Percentiles rank a stretch among this genome's conserved stretches.
These are phyloP conservation scores for Spermophilus dauricus DNA, from an alignment of 2,113 vertebrate genomes.

Conservation along the genomic window DNA sequence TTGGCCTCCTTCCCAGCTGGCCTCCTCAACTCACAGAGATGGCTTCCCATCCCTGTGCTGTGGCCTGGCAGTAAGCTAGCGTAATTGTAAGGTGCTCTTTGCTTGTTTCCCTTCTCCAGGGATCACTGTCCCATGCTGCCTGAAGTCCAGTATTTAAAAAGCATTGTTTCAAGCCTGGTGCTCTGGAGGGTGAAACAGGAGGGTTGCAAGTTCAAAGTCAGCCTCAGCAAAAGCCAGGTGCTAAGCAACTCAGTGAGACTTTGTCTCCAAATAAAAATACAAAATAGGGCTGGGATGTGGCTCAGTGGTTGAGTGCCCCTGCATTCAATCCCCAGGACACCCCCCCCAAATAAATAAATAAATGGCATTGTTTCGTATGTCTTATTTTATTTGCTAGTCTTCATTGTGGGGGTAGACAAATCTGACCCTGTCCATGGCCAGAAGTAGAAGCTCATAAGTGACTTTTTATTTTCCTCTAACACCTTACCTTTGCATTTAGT, in stretches of 20 bases:
- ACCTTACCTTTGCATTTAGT: not conserved
- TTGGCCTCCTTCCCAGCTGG: not conserved
- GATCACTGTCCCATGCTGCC: not conserved
- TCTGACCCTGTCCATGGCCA: not conserved
- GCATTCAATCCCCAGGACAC: too few relatives aligned
- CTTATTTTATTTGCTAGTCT: not conserved
- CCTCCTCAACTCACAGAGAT: not conserved
- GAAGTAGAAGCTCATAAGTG: not conserved
- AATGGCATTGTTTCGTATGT: not conserved
- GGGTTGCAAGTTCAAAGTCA: too few relatives aligned
- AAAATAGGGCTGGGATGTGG: too few relatives aligned
- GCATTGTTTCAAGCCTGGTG: too few relatives aligned
- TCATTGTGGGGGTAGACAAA: not conserved
- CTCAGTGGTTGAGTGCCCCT: too few relatives aligned
- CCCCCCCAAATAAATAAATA: too few relatives aligned
- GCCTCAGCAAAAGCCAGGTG: too few relatives aligned
- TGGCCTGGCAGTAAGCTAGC: not conserved
- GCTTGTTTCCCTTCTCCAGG: not conserved
- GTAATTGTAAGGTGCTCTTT: not conserved
- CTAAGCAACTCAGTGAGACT: too few relatives aligned
- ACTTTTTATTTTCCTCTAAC: not conserved
- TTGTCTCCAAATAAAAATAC: too few relatives aligned
- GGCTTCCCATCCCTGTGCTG: not conserved
- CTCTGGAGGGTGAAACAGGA: too few relatives aligned
- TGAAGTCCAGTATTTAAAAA: not conserved